Base-by-base conservation (phyloP, 2,888 invertebrate species). In the Xestobium rufovillosum region DNA sequence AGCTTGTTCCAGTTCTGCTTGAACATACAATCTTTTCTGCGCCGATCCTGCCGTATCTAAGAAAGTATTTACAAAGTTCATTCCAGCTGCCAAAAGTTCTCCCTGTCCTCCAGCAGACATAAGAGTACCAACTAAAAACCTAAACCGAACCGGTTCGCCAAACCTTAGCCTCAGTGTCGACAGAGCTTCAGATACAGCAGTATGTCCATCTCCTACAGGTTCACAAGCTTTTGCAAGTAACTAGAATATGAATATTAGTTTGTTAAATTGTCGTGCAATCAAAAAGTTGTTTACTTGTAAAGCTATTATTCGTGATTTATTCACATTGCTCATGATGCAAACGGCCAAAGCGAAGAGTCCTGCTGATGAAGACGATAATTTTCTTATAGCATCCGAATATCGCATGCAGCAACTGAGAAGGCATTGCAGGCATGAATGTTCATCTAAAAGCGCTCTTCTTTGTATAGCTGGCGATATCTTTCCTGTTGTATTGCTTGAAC, bases 121-220 rank as follows among this genome's bases (percentile, higher is more conserved):
- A 39, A 92, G 71, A 76, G 91, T 90, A 2, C 91, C 91, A 4
- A 90, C 83, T 1, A 94, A 73, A 58, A 94, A 83, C 42, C 92
- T 76, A 66, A 94, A 94, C 57, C 92, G 76, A 3, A 92, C 91
- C 0, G 92, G 91, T 60, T 95, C 94, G 3, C 90, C 91, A 59
- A 87, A 88, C 40, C 90, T 75, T 3, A 94, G 70, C 23, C 92
- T 73, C 34, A 94, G 71, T 0, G 91, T 89, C 0, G 91, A 88
- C 47, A 94, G 75, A 0, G 94, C 90, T 63, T 94, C 94, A 1
- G 91, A 85, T 10, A 94, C 87, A 44, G 86, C 80, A 25, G 79
- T 76, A 66, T 91, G 89, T 1, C 91, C 92, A 36, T 71, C 74
- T 1, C 75, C 76, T 4, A 78, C 74, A 9, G 78, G 72, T 51